Percentiles rank a stretch among this genome's conserved stretches.
phyloP scores from a whole-genome alignment of 2,888 invertebrate genomes.

The Pristionchus maxplancki region DNA sequence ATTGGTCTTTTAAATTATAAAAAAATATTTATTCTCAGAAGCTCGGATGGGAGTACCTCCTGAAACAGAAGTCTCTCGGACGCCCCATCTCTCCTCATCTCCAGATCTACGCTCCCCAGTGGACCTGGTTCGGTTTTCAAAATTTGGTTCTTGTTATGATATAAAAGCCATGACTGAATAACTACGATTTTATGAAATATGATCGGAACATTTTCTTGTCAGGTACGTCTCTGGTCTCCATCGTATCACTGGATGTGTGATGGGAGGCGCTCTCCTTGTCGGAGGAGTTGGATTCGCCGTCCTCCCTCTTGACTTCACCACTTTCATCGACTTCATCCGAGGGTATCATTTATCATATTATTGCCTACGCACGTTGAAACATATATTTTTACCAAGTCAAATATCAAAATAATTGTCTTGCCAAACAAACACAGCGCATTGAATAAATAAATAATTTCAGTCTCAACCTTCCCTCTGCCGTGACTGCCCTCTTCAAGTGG shows the following conservation, averaged over 20 bases:
- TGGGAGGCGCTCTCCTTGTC: constrained; percentile 76
- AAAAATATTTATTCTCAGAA: constrained; percentile 62
- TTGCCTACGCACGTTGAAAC: too few species aligned
- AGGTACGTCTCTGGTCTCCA: constrained; percentile 72
- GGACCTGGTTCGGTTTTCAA: constrained; percentile 68
- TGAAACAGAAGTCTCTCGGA: constrained; percentile 69
- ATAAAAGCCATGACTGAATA: too few species aligned
- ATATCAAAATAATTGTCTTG: too few species aligned
- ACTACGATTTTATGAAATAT: too few species aligned
- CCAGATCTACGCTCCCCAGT: constrained; percentile 75
- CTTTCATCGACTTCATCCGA: constrained; percentile 72
- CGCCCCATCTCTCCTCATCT: constrained; percentile 77
- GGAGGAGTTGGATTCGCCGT: constrained; percentile 75
- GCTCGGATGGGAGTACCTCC: constrained; percentile 75
- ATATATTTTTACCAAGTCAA: too few species aligned
- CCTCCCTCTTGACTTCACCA: constrained; percentile 74
- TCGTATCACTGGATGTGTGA: constrained; percentile 74
- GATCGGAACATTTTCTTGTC: neutral
- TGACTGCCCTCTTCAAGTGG: constrained; percentile 76
- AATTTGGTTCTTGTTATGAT: too few species aligned
- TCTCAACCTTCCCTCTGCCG: constrained; percentile 70
- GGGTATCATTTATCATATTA: too few species aligned
- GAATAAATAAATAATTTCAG: neutral
- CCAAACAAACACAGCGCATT: too few species aligned
- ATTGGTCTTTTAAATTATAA: neutral